A percentile compares a stretch with the other conserved stretches of the same genome.
These are phyloP conservation scores for Chironomus tentans DNA, from an alignment of 2,888 invertebrate genomes.

Conservation along the genomic window DNA sequence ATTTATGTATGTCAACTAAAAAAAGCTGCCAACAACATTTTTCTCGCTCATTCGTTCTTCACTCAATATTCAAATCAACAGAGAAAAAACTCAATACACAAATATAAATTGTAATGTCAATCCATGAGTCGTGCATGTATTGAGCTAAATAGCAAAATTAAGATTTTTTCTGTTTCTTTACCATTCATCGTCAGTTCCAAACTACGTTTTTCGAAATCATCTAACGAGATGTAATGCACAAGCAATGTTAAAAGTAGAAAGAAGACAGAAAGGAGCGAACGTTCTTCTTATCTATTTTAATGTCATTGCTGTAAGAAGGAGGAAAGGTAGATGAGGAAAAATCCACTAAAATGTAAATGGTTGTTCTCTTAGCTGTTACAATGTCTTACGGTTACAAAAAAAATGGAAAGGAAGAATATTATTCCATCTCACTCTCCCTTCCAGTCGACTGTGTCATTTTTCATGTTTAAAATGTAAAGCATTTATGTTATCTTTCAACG, in stretches of 20 bases:
- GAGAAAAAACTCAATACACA: neutral
- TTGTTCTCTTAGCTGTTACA: slow-evolving; percentile 4
- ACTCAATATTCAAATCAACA: slow-evolving; percentile 15
- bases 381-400: neutral
- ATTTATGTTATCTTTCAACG: slow-evolving; percentile 13
- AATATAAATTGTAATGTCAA: slow-evolving; percentile 22
- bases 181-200: neutral
- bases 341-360: slow-evolving; percentile 10
- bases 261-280: neutral
- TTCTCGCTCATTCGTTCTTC: too few species aligned
- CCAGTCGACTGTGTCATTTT: neutral
- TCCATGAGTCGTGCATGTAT: neutral
- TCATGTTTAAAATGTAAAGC: slow-evolving; percentile 15
- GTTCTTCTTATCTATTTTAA: neutral
- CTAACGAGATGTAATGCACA: slow-evolving; percentile 7
- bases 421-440: neutral
- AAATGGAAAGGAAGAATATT: neutral
- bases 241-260: neutral
- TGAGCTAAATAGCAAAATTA: slow-evolving; percentile 16
- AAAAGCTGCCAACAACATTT: too few species aligned
- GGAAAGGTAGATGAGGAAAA: neutral
- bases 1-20: too few species aligned
- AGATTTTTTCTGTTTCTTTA: slow-evolving; percentile 3
- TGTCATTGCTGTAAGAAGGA: neutral
- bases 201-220: neutral